phyloP scores from a whole-genome alignment of 2,888 invertebrate species.

The Leptothorax acervorum region DNA sequence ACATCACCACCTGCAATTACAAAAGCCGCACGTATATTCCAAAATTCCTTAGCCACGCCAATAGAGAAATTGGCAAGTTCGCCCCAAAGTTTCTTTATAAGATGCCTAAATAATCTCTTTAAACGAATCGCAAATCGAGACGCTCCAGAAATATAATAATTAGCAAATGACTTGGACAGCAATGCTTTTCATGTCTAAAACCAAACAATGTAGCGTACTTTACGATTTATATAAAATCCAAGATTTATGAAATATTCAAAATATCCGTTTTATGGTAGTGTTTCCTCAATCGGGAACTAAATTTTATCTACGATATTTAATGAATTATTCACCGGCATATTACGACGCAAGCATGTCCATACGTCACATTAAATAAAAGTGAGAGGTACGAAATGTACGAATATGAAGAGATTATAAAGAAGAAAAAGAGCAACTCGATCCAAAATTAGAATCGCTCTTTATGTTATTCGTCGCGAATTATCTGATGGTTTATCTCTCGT shows the following conservation, averaged over 20 bases:
- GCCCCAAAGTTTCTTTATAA: neutral
- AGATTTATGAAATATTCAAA: neutral
- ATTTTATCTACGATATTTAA: constrained; percentile 19
- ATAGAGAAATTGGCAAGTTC: neutral
- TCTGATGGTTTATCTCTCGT: constrained; percentile 19
- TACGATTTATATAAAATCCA: neutral
- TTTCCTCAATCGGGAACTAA: neutral
- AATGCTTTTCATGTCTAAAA: neutral
- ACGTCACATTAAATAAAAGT: neutral
- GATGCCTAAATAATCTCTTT: neutral
- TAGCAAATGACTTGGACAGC: neutral
- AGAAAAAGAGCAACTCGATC: neutral
- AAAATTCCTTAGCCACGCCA: constrained; percentile 11
- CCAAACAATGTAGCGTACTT: neutral
- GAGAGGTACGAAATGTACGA: neutral
- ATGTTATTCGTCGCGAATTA: constrained; percentile 1
- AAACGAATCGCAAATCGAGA: neutral
- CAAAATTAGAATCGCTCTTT: constrained; percentile 14
- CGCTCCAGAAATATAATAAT: neutral
- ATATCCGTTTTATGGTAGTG: neutral
- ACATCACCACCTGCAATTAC: constrained; percentile 89
- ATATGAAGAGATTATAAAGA: neutral
- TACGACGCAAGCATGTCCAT: neutral
- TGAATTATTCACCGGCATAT: neutral
- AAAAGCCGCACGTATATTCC: constrained; percentile 40